These are phyloP conservation scores for Stichopus chloronotus DNA, from an alignment of 35 echinoderm and acorn worm species.

Conservation along the genomic window DNA sequence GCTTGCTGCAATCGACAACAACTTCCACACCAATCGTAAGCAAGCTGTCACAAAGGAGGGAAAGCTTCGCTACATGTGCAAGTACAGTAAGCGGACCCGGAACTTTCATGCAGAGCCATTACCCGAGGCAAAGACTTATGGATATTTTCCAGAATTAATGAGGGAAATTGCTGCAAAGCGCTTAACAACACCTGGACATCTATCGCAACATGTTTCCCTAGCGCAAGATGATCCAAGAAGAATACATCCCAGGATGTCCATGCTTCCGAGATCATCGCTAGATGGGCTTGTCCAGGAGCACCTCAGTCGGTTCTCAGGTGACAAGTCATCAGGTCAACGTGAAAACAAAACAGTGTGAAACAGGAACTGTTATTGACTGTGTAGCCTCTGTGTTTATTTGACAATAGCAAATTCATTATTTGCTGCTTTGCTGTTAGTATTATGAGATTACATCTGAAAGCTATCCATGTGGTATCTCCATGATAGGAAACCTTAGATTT, in stretches of 20 bases:
- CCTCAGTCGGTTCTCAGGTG: not conserved
- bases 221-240: conserved; percentile 38
- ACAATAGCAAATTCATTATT: not conserved
- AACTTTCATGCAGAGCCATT: not conserved
- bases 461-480: not conserved
- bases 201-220: conserved; percentile 34
- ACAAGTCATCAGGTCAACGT: not conserved
- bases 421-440: not conserved
- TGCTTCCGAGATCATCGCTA: conserved; percentile 18
- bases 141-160: not conserved
- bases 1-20: conserved; percentile 17
- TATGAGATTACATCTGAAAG: not conserved
- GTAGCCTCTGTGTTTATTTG: not conserved
- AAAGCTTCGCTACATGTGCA: not conserved
- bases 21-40: not conserved
- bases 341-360: not conserved
- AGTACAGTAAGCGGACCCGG: not conserved
- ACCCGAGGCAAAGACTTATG: not conserved
- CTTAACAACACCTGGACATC: not conserved
- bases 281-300: conserved; percentile 10
- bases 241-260: conserved; percentile 36
- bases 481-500: not conserved
- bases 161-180: not conserved
- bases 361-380: not conserved
- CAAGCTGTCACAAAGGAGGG: not conserved